Evolutionary conservation across 2,113 vertebrate genomes (phyloP), one percentile per base, ranked within the genome.

Genomic region (Nannobrachium achirus): DNA sequence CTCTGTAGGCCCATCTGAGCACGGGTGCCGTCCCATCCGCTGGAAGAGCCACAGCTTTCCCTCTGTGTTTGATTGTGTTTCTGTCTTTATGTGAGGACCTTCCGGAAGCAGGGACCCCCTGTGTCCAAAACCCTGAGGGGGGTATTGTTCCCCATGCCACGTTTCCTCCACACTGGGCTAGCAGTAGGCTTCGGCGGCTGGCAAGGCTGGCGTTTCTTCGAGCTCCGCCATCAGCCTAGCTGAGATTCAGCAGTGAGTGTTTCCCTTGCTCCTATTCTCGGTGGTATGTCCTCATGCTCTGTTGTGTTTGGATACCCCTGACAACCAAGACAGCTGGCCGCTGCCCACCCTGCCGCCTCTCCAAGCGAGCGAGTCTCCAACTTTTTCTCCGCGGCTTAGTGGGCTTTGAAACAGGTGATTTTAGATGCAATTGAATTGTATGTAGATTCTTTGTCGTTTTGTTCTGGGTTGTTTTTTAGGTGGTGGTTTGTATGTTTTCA

Each of bases 221-320:
- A n/a, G 61, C 55, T 60, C 52, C 44, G 56, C 69, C 80, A 67
- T 71, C 75, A 73, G 84, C 56, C 71, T 78, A 0, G 10, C 74
- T 77, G 72, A 77, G 78, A 69, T 70, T 78, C 56, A 1, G 59
- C 60, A 60, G 75, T 38, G 62, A 66, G 77, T 69, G 78, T 79
- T 68, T 87, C 74, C 62, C 44, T 76, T 62, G 80, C 63, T 57
- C 72, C 84, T 90, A 87, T 89, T 87, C 84, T 74, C 80, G 75
- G 85, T 88, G 89, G 83, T 80, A 81, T 89, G 89, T 87, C 81
- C 86, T 89, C 88, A 86, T 78, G 79, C 74, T 83, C 56, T 90
- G 91, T 89, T 92, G 82, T 93, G 87, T 92, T 92, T 90, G 80
- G 83, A 86, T 89, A 82, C 86, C 89, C 25, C 83, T 90, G 91